Conservation (phyloP, 92 coral and sea anemone species). For the Pocillopora meandrina region DNA sequence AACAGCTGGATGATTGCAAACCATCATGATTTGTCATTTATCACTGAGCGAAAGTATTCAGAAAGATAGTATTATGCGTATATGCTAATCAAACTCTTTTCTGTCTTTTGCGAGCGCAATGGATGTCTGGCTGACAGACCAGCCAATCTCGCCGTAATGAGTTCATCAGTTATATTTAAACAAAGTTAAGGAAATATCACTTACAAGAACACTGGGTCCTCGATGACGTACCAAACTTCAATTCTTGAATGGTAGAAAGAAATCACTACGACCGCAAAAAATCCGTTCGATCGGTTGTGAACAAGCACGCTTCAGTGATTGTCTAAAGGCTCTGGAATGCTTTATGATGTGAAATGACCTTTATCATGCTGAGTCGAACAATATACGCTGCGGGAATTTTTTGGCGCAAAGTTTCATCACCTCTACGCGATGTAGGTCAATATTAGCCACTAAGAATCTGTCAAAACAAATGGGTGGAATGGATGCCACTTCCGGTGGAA, state of each 20-base stretch:
- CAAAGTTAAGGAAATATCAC: too few relatives aligned
- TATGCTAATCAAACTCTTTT: too few relatives aligned
- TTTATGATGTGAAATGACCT: neutral
- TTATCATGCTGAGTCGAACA: neutral
- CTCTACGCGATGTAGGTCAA: neutral
- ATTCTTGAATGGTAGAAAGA: too few relatives aligned
- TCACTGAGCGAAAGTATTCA: neutral
- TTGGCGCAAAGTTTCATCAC: constrained; percentile 4
- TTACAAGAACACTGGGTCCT: too few relatives aligned
- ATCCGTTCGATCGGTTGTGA: neutral
- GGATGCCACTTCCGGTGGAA: constrained; percentile 18
- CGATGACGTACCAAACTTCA: too few relatives aligned
- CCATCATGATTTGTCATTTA: neutral
- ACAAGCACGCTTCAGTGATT: neutral
- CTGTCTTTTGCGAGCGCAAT: neutral
- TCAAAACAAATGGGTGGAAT: neutral
- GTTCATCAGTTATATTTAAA: too few relatives aligned
- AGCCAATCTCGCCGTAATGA: too few relatives aligned
- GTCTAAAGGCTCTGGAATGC: neutral
- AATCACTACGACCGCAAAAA: neutral
- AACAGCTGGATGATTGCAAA: neutral
- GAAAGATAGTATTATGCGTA: neutral
- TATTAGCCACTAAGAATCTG: neutral
- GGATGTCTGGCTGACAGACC: too few relatives aligned
- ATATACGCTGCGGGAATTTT: neutral